These are phyloP conservation scores for Myopa testacea DNA, from an alignment of 2,888 invertebrate species.

Conservation along the genomic window DNA sequence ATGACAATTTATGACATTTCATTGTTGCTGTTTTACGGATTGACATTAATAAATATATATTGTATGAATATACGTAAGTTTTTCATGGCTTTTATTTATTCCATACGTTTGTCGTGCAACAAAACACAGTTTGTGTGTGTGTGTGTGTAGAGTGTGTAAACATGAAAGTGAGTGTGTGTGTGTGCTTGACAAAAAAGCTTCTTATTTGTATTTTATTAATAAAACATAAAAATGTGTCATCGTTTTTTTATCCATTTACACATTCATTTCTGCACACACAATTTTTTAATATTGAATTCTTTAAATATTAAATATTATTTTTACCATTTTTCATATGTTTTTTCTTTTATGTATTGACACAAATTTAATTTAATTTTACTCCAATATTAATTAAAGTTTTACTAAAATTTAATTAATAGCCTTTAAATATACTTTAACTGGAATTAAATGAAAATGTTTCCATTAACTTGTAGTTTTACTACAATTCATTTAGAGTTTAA, in stretches of 20 bases:
- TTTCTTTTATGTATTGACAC: constrained; percentile 2
- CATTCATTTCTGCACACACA: constrained; percentile 34
- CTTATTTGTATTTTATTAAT: constrained; percentile 33
- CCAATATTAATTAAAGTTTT: too few relatives aligned
- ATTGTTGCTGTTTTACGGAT: constrained; percentile 1
- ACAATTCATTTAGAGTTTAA: too few relatives aligned
- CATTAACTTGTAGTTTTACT: too few relatives aligned
- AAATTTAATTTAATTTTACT: too few relatives aligned
- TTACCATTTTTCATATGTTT: constrained; percentile 17
- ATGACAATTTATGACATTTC: constrained; percentile 31
- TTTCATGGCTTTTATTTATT: too few relatives aligned
- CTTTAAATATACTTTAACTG: too few relatives aligned
- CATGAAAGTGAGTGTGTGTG: not conserved
- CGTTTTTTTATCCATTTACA: too few relatives aligned
- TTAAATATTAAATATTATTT: too few relatives aligned
- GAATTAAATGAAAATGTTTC: too few relatives aligned
- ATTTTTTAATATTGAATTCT: constrained; percentile 18
- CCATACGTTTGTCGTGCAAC: too few relatives aligned
- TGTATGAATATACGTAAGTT: constrained; percentile 14
- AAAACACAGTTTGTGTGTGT: constrained; percentile 12
- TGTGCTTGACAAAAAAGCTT: not conserved
- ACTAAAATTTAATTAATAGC: too few relatives aligned
- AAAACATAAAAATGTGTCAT: constrained; percentile 25
- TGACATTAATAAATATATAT: constrained; percentile 22
- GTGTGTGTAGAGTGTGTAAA: not conserved